Base-by-base conservation (phyloP, 2,113 vertebrate genomes). In the Podarcis muralis region DNA sequence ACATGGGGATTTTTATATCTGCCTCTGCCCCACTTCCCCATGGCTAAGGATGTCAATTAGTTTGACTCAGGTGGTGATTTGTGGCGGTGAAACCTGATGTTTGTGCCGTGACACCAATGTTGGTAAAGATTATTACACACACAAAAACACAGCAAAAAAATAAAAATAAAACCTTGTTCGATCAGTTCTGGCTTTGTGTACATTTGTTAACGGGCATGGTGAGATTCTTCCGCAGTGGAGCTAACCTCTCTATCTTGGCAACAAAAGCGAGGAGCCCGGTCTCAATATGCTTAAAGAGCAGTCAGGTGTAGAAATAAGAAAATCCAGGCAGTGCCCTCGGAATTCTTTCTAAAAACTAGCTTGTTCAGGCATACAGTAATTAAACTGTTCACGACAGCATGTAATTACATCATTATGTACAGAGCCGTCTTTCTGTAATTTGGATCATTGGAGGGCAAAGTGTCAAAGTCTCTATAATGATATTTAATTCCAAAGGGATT, bases 351-450 rank as follows among this genome's bases (percentile, higher is more conserved):
- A 77, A 78, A 84, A 90, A 86, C 71, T 69, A 20, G 1, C 81
- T 95, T 77, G 0, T 78, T 95, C 90, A 92, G 87, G 89, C 92
- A 79, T 95, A 86, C 81, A 90, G 94, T 97, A 97, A 98, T 98
- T 97, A 97, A 97, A 97, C 95, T 96, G 95, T 92, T 96, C 96
- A 95, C 93, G 94, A 92, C 95, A 95, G 94, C 94, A 93, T 97
- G 94, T 97, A 97, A 98, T 98, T 97, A 91, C 91, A 96, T 95
- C 96, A 93, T 96, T 97, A 96, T 92, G 88, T 95, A 93, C 91
- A 92, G 86, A 94, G 92, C 88, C 92, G 93, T 92, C 88, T 95
- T 96, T 92, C 95, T 96, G 87, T 97, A 96, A 96, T 95, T 96
- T 95, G 94, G 92, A 95, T 96, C 93, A 93, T 88, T 96, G 94